Conservation (phyloP, 64 coral and sea anemone species). For the Astreopora myriophthalma region DNA sequence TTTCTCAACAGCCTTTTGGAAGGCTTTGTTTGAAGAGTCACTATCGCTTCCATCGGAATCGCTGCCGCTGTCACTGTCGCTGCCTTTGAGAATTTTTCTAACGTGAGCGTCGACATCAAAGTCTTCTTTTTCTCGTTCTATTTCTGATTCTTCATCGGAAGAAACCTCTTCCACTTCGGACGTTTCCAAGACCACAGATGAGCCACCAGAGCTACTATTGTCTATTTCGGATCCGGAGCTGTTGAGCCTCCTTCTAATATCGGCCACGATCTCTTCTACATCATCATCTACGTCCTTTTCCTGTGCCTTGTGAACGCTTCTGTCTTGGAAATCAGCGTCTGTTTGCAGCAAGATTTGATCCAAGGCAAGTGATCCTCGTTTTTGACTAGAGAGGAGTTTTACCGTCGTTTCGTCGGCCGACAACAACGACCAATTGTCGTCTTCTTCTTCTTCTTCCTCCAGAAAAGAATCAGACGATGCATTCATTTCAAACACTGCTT, state of each 20-base stretch:
- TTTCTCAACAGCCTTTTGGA: constrained; percentile 8
- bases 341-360: background rate
- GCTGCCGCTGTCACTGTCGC: background rate
- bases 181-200: background rate
- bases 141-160: background rate
- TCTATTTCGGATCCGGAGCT: background rate
- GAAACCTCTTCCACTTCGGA: background rate
- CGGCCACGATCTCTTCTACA: background rate
- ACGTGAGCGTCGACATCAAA: constrained; percentile 61
- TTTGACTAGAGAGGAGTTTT: background rate
- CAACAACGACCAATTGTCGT: background rate
- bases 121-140: background rate
- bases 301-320: background rate
- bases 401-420: background rate
- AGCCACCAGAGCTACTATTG: background rate
- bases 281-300: background rate
- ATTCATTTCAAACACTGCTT: background rate
- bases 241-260: background rate
- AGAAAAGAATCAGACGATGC: background rate
- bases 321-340: background rate
- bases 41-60: background rate
- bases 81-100: background rate
- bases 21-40: background rate
- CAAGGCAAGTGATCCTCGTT: background rate
- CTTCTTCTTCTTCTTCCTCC: background rate